Evolutionary conservation across 53 echinoderm and acorn worm species (phyloP).

Genomic region (Patiria pectinifera): DNA sequence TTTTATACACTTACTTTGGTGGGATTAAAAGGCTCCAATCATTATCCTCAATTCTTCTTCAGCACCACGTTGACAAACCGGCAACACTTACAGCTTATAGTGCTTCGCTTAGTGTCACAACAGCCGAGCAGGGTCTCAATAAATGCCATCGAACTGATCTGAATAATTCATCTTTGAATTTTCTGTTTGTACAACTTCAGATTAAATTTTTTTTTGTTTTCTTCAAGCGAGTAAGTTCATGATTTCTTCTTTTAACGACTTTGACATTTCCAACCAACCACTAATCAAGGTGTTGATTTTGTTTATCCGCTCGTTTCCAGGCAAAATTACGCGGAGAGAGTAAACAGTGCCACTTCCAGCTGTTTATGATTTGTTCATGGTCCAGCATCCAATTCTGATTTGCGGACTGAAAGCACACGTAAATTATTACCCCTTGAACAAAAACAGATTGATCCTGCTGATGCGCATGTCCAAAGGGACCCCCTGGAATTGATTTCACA

Average conservation of each 20-base stretch:
- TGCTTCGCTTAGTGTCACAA: slow-evolving; percentile 11
- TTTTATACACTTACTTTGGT: slow-evolving; percentile 59
- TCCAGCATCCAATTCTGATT: slow-evolving; percentile 28
- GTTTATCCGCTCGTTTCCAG: neutral
- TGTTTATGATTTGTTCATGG: slow-evolving; percentile 41
- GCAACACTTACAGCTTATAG: neutral
- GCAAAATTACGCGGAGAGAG: slow-evolving; percentile 20
- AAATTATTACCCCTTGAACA: slow-evolving; percentile 23
- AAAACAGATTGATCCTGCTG: slow-evolving; percentile 26
- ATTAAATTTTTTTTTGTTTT: slow-evolving; percentile 14
- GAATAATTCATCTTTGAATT: slow-evolving; percentile 16
- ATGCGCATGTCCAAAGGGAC: neutral
- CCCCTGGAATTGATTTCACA: slow-evolving; percentile 42
- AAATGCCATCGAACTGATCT: neutral
- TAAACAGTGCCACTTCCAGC: slow-evolving; percentile 11
- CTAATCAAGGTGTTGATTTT: slow-evolving; percentile 32
- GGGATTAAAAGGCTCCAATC: slow-evolving; percentile 50
- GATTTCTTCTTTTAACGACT: neutral
- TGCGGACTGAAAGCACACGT: slow-evolving; percentile 51
- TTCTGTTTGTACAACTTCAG: slow-evolving; percentile 17
- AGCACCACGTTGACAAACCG: slow-evolving; percentile 12
- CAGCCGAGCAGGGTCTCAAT: neutral
- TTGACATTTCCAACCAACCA: neutral
- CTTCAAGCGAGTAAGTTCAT: neutral
- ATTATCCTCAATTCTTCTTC: slow-evolving; percentile 5